These are phyloP conservation scores for Muraenolepis orangiensis DNA, from an alignment of 2,797 vertebrate genomes.

Conservation along the genomic window DNA sequence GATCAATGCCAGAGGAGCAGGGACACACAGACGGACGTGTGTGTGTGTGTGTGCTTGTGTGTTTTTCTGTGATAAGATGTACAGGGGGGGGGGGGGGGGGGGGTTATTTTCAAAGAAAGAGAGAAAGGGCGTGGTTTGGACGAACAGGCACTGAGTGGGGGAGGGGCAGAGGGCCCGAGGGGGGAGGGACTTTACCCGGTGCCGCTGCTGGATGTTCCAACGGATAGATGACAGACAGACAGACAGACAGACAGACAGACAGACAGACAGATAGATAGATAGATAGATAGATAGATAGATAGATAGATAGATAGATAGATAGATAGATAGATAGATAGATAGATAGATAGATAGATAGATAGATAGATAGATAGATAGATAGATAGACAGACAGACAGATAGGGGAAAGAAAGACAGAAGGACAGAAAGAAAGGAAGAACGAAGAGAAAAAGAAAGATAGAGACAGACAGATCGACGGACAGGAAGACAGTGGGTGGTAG, in stretches of 20 bases:
- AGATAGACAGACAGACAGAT: conserved; percentile 20
- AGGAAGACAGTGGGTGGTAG: conserved; percentile 51
- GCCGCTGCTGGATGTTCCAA: conserved; percentile 77
- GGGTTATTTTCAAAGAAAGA: conserved; percentile 60
- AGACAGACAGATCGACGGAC: conserved; percentile 48
- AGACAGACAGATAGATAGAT: conserved; percentile 34
- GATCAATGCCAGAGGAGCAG: conserved; percentile 48
- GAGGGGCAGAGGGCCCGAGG: conserved; percentile 50
- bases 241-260: conserved; percentile 50
- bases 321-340: conserved; percentile 50
- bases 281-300: conserved; percentile 48
- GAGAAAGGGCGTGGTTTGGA: conserved; percentile 54
- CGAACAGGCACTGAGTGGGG: conserved; percentile 57
- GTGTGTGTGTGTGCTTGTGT: conserved; percentile 31
- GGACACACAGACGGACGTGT: conserved; percentile 48
- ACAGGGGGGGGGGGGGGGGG: no score
- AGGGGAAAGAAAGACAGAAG: conserved; percentile 51
- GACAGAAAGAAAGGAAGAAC: conserved; percentile 44
- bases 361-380: conserved; percentile 47
- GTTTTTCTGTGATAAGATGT: no score
- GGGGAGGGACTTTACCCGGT: conserved; percentile 78
- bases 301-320: conserved; percentile 41
- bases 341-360: conserved; percentile 64
- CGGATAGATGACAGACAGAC: conserved; percentile 71
- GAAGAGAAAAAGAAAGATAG: no score